Percentiles rank a stretch among this genome's conserved stretches.
phyloP scores from a whole-genome alignment of 1,140 invertebrate species.

The Ceratina calcarata region DNA sequence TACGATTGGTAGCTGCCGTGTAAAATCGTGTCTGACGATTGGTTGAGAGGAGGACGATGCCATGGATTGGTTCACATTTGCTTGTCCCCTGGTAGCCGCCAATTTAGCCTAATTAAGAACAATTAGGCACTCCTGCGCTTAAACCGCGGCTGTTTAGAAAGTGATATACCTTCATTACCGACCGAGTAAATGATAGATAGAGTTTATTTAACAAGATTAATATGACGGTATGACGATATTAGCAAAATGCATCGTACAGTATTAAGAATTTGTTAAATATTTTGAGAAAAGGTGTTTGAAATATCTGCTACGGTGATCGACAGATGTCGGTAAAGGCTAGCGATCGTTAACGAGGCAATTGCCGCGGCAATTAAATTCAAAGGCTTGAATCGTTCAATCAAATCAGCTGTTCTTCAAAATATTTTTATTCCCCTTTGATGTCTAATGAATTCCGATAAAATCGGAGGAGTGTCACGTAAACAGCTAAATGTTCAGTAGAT shows the following conservation, averaged over 20 bases:
- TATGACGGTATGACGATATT: not conserved
- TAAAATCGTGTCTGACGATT: constrained; percentile 61
- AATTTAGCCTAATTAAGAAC: constrained; percentile 70
- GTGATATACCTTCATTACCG: constrained; percentile 42
- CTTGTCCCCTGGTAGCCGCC: constrained; percentile 63
- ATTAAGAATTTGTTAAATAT: not conserved
- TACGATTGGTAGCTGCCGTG: constrained; percentile 59
- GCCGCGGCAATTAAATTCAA: constrained; percentile 23
- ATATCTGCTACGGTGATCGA: constrained; percentile 7
- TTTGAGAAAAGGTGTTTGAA: not conserved
- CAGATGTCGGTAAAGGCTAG: constrained; percentile 41
- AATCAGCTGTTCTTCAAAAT: not conserved
- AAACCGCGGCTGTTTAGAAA: constrained; percentile 6
- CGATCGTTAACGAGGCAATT: not conserved
- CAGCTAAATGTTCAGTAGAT: too few species aligned
- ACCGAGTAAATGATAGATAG: not conserved
- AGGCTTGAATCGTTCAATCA: not conserved
- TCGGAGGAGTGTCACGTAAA: too few species aligned
- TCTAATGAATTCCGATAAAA: not conserved
- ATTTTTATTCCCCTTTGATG: not conserved
- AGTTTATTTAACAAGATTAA: not conserved
- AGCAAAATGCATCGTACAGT: not conserved
- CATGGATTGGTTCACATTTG: constrained; percentile 45
- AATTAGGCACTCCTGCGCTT: constrained; percentile 51
- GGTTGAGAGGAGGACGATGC: constrained; percentile 31